Conservation (phyloP, 2,797 vertebrate species). For the Gouania willdenowi region DNA sequence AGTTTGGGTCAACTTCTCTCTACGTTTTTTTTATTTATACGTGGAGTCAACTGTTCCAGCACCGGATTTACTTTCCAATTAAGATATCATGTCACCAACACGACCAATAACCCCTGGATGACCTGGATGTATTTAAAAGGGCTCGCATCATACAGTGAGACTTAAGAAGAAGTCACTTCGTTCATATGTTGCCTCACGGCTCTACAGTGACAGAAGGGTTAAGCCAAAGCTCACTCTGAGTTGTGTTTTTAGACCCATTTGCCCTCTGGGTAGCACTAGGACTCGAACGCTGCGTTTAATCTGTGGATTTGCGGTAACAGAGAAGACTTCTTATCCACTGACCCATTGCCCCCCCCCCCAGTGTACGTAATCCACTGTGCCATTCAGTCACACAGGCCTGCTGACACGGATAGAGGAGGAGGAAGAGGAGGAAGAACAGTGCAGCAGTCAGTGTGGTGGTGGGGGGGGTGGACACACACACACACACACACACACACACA, state of each 20-base stretch:
- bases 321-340: conserved; percentile 81
- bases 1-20: conserved; percentile 19
- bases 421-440: conserved; percentile 33
- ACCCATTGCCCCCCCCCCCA: conserved; percentile 64
- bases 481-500: neutral
- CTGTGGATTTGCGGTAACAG: conserved; percentile 81
- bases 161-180: conserved; percentile 49
- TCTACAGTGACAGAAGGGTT: conserved; percentile 56
- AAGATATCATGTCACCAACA: conserved; percentile 71
- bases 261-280: conserved; percentile 49
- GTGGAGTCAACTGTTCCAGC: conserved; percentile 39
- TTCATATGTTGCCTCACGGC: conserved; percentile 34
- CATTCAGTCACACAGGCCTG: conserved; percentile 53
- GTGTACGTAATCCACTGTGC: conserved; percentile 63
- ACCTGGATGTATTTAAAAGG: conserved; percentile 62
- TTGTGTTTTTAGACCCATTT: conserved; percentile 62
- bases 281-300: conserved; percentile 72
- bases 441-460: conserved; percentile 31
- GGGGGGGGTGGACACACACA: no score
- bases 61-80: conserved; percentile 74
- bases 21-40: conserved; percentile 29
- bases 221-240: conserved; percentile 61
- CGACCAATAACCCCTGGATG: conserved; percentile 44
- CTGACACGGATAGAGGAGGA: conserved; percentile 55
- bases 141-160: conserved; percentile 34